These are phyloP conservation scores for Entomobrya proxima DNA, from an alignment of 2,888 invertebrate genomes.

Conservation along the genomic window DNA sequence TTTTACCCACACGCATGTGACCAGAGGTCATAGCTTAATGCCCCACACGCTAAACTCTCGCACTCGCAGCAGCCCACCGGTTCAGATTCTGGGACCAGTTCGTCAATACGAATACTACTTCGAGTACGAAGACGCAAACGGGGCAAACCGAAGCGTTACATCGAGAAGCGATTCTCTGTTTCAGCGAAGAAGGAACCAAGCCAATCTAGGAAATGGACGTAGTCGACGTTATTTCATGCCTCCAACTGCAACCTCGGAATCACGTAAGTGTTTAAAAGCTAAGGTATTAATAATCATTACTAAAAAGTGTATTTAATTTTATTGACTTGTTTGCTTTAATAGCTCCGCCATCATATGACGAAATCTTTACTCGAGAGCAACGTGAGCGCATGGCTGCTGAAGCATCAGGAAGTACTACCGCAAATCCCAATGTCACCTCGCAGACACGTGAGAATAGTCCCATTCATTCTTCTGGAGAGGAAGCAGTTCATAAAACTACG, in stretches of 20 bases:
- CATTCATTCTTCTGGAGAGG: slow-evolving; percentile 12
- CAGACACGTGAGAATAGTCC: slow-evolving; percentile 20
- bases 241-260: slow-evolving; percentile 1
- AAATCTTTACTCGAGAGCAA: slow-evolving; percentile 58
- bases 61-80: not conserved
- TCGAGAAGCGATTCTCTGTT: slow-evolving; percentile 40
- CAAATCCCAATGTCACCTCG: not conserved
- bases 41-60: slow-evolving; percentile 23
- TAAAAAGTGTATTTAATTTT: not conserved
- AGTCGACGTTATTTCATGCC: slow-evolving; percentile 21
- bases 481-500: slow-evolving; percentile 23
- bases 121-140: slow-evolving; percentile 51
- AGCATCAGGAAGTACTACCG: not conserved
- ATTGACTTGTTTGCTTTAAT: not conserved
- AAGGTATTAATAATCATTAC: not conserved
- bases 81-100: slow-evolving; percentile 52
- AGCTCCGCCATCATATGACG: slow-evolving; percentile 67
- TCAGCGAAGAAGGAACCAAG: slow-evolving; percentile 39
- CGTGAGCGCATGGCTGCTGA: not conserved
- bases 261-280: slow-evolving; percentile 37
- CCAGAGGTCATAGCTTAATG: slow-evolving; percentile 27
- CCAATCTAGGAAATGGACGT: slow-evolving; percentile 2
- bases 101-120: slow-evolving; percentile 58
- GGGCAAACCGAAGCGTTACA: slow-evolving; percentile 17
- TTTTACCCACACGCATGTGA: slow-evolving; percentile 33